Conservation (phyloP, 2,797 vertebrate genomes). For the Micromesistius poutassou region DNA sequence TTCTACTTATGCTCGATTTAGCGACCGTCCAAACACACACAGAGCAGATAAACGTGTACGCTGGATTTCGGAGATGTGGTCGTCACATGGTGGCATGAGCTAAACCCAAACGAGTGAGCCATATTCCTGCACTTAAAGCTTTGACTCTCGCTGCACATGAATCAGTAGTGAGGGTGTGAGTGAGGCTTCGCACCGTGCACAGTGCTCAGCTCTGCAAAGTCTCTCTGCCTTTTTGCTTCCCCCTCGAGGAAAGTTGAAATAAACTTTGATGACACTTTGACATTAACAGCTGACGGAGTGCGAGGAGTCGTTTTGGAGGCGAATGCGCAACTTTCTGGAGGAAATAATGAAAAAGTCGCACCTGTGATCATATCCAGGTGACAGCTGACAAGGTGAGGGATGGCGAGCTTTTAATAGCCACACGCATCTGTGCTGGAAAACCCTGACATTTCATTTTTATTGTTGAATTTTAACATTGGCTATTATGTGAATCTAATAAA, state of each 20-base stretch:
- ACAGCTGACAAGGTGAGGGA: conserved; percentile 59
- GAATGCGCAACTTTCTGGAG: conserved; percentile 17
- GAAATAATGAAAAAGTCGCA: conserved; percentile 51
- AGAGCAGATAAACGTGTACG: not conserved
- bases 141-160: not conserved
- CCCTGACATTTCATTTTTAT: not conserved
- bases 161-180: not conserved
- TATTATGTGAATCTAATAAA: too few species aligned
- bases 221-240: not conserved
- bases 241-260: not conserved
- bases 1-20: not conserved
- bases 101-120: not conserved
- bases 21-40: not conserved
- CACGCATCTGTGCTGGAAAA: not conserved
- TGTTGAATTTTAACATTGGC: conserved; percentile 8
- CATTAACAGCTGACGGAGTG: not conserved
- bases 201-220: not conserved
- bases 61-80: not conserved
- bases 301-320: not conserved
- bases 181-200: not conserved
- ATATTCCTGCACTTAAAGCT: too few species aligned
- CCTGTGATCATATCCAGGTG: conserved; percentile 45
- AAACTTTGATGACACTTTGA: not conserved
- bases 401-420: not conserved
- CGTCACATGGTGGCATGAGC: not conserved